Evolutionary conservation across 2,888 invertebrate species (phyloP), one percentile per base, ranked within the genome.

Genomic region (Gonocerus acuteangulatus): DNA sequence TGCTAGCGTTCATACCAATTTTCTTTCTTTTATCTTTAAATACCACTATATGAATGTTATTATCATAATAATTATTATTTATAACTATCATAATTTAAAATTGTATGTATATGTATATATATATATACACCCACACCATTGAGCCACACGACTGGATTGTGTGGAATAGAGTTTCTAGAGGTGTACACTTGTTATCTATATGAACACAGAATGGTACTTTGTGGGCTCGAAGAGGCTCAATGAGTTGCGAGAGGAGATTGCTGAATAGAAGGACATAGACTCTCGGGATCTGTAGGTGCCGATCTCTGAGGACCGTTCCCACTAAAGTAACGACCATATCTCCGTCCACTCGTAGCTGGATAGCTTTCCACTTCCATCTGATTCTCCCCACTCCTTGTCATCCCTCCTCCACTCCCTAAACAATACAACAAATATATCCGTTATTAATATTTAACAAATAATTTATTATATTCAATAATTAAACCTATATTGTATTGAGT

Each of bases 211-310:
- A 32, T 54, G 54, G 54, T 54, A n/a, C n/a, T n/a, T 51, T 15
- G 54, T 22, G 23, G 19, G 54, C 39, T 22, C 9, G 54, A 47
- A 27, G 23, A 11, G 48, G 19, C 39, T 58, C 62, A 59, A 59
- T 64, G 64, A 4, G 64, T 52, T 23, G 59, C 64, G n/a, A 62
- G 59, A 11, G 64, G 64, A 34, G 64, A 64, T 59, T 61, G 61
- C 57, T 57, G 54, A 21, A 54, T 54, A 7, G 54, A 54, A 22
- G 54, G 39, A 42, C 39, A 42, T 36, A 54, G 19, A 15, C 22
- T 22, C 19, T 51, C 51, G 0, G 54, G 42, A 42, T 54, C 54
- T 1, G 44, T 45, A 18, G 16, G 16, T 7, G 3, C 47, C 2
- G 47, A 2, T 3, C 47, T 19, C 9, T 18, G 6, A 4, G 47